Evolutionary conservation across 1,140 invertebrate genomes (phyloP), one percentile per base, ranked within the genome.

Genomic region (Prorops nasuta): DNA sequence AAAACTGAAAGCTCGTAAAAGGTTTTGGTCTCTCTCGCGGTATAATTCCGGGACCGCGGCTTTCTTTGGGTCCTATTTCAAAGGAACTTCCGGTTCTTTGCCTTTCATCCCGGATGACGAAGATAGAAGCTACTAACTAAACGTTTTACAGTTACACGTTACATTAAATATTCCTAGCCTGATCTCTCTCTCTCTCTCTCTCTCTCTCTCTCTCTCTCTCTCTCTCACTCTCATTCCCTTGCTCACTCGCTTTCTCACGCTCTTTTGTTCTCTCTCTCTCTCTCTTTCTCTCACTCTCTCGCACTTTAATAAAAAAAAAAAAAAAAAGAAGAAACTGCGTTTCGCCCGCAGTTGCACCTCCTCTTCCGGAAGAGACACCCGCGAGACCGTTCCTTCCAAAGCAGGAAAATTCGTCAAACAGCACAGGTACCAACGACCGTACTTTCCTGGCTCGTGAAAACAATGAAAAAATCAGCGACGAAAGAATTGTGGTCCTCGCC

Each of bases 81-180:
- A 62, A 54, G 45, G 52, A 59, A 60, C 42, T 55, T 59, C 21
- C 41, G 38, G 44, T 15, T 51, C 42, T 32, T 45, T 28, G 40
- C 10, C 10, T 28, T 28, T 28, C 4, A 28, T 28, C 24, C 24
- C 24, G 24, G 24, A 10, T 4, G 10, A 10, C 10, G 10, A 28
- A 45, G 54, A 54, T 49, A 56, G 63, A 56, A 49, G 53, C 66
- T 71, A 71, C 50, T 42, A 69, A 71, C 67, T 68, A 71, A 71
- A 71, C n/a, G n/a, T n/a, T n/a, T n/a, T n/a, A n/a, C 56, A 56
- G 67, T 67, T 69, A 71, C 55, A 69, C 57, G 57, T 60, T 64
- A 67, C 59, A 64, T 66, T 67, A 67, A 68, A 68, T 64, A 63
- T 58, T 61, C 36, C 54, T 32, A 45, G 49, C 12, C 35, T 21